phyloP scores from a whole-genome alignment of 2,888 invertebrate genomes.

The Drosophila melanocephala region DNA sequence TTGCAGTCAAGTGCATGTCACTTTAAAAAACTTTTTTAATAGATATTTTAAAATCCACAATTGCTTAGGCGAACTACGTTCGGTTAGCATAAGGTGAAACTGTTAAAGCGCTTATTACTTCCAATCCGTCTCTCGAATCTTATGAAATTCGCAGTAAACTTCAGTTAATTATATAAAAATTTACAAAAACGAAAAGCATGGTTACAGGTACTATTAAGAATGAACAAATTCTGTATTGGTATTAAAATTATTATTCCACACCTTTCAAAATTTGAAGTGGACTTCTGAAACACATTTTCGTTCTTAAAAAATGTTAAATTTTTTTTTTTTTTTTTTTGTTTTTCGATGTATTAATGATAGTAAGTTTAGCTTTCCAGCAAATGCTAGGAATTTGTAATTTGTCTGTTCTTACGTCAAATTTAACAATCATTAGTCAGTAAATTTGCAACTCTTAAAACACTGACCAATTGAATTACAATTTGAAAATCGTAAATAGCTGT shows the following conservation, averaged over 20 bases:
- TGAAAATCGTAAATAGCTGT: conserved; percentile 35
- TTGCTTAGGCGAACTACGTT: not conserved
- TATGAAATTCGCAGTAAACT: too few species aligned
- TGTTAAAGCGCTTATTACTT: not conserved
- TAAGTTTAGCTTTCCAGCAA: not conserved
- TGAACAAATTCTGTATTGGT: not conserved
- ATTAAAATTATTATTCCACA: not conserved
- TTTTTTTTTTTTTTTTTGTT: too few species aligned
- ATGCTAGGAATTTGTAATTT: conserved; percentile 1
- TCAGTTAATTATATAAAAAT: not conserved
- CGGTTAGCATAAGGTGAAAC: not conserved
- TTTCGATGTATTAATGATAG: not conserved
- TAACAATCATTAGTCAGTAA: conserved; percentile 1
- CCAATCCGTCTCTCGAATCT: not conserved
- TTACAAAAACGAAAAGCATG: not conserved
- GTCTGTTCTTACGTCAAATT: conserved; percentile 33
- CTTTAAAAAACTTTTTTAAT: not conserved
- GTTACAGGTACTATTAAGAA: not conserved
- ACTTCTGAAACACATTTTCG: not conserved
- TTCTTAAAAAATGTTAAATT: not conserved
- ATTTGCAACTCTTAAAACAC: not conserved
- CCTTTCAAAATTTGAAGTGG: not conserved
- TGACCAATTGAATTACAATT: conserved; percentile 38
- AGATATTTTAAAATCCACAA: not conserved
- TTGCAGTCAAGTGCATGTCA: not conserved